Conservation (phyloP, 37 sponge, comb jelly and placozoan genomes). For the Beroe forskalii region DNA sequence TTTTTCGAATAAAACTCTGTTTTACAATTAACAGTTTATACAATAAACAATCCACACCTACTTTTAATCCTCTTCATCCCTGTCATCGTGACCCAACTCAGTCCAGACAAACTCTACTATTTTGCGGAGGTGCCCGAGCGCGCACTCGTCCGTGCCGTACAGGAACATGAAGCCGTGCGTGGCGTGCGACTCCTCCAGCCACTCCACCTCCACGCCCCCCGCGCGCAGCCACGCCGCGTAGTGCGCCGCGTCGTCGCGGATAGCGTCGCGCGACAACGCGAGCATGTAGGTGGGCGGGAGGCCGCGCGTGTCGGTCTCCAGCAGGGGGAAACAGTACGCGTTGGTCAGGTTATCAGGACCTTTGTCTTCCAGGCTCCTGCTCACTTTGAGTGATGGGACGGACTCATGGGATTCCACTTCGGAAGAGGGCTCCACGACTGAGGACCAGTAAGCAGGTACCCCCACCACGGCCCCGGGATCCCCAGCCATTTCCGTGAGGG, state of each 20-base stretch:
- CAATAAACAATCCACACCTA: too few species aligned
- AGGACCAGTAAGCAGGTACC: conserved; percentile 54
- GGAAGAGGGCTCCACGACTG: background rate
- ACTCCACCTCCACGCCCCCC: conserved; percentile 25
- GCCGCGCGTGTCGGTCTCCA: background rate
- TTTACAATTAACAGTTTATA: too few species aligned
- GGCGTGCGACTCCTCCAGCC: conserved; percentile 17
- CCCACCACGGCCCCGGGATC: background rate
- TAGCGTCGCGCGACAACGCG: conserved; percentile 29
- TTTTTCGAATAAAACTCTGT: too few species aligned
- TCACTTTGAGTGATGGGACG: background rate
- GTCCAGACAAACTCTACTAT: conserved; percentile 29
- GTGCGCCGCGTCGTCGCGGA: conserved; percentile 47
- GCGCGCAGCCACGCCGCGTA: conserved; percentile 13
- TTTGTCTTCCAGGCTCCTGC: background rate
- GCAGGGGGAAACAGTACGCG: conserved; percentile 26
- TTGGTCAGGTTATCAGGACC: conserved; percentile 2
- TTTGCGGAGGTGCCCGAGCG: background rate
- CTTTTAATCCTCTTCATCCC: too few species aligned
- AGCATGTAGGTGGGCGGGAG: conserved; percentile 26
- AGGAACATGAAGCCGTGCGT: conserved; percentile 59
- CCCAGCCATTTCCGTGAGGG: background rate
- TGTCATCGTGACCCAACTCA: background rate
- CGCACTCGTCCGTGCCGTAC: conserved; percentile 32
- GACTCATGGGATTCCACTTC: too few species aligned